Evolutionary conservation across 2,113 vertebrate genomes (phyloP), one percentile per base, ranked within the genome.

Genomic region (Tachycineta bicolor): DNA sequence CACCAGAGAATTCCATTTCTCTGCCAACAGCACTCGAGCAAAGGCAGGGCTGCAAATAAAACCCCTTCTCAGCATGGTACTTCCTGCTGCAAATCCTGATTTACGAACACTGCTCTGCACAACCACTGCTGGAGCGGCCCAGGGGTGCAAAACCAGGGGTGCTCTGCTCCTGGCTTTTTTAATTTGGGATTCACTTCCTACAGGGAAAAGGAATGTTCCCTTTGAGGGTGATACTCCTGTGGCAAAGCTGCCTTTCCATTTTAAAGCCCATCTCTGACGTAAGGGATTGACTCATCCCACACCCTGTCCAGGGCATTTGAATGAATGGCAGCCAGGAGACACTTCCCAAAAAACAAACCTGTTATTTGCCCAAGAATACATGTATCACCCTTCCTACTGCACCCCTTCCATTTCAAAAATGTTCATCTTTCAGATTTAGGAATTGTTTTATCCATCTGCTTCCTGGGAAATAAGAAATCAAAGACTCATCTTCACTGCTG

Each of bases 331-430:
- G 43, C 56, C 60, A 62, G 62, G 44, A 87, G 56, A 24, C 20
- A 78, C 14, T 55, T 47, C 21, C 52, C 25, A 6, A 25, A 49
- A 41, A 83, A 69, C 4, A 10, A 1, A 43, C 0, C 0, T 12
- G 41, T 56, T 39, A 58, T 23, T 60, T 41, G 20, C 23, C 33
- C 2, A 28, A 62, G 43, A 81, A 63, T 12, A 8, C 1, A 12
- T 2, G 0, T 16, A 68, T 37, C 5, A 1, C 4, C 37, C 46
- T 56, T 77, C 24, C 37, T 41, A 20, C 2, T 41, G n/a, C 17
- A 31, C 15, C 70, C 33, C 29, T 67, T 47, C 58, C 14, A 31
- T 49, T 55, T 46, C 2, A 50, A 67, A 59, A 34, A 28, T 2
- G 1, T 25, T 59, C 22, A 8, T 12, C 6, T 56, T 34, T 53